Conservation (phyloP, 2,797 vertebrate genomes). For the Anguilla megastoma region DNA sequence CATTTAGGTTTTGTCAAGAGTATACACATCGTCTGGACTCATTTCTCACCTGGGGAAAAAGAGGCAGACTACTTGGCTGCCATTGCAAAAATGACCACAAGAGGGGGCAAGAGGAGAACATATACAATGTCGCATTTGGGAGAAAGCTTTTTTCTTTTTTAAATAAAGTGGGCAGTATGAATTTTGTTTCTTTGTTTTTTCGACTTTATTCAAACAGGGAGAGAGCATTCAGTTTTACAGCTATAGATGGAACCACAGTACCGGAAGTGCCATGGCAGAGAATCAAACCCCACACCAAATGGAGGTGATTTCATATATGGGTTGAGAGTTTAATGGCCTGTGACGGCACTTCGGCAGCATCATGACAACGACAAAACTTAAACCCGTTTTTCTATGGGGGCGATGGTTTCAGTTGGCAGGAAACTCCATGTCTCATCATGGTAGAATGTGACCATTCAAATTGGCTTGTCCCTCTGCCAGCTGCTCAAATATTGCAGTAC, state of each 20-base stretch:
- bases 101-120: constrained; percentile 17
- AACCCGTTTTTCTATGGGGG: too few relatives aligned
- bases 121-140: neutral
- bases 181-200: neutral
- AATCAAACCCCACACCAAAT: too few relatives aligned
- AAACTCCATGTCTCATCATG: neutral
- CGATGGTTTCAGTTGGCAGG: neutral
- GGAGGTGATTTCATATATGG: too few relatives aligned
- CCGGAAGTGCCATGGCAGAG: too few relatives aligned
- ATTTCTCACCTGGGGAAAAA: neutral
- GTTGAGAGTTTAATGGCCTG: too few relatives aligned
- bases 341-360: too few relatives aligned
- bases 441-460: too few relatives aligned
- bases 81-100: constrained; percentile 38
- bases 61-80: constrained; percentile 13
- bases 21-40: neutral
- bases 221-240: neutral
- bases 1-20: neutral
- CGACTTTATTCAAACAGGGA: neutral
- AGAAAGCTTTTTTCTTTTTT: neutral
- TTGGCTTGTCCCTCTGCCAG: too few relatives aligned
- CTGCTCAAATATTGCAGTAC: too few relatives aligned
- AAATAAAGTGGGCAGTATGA: neutral
- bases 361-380: too few relatives aligned
- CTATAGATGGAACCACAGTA: too few relatives aligned